Evolutionary conservation across 2,888 invertebrate species (phyloP), one percentile per base, ranked within the genome.

Genomic region (Tupiocoris notatus): DNA sequence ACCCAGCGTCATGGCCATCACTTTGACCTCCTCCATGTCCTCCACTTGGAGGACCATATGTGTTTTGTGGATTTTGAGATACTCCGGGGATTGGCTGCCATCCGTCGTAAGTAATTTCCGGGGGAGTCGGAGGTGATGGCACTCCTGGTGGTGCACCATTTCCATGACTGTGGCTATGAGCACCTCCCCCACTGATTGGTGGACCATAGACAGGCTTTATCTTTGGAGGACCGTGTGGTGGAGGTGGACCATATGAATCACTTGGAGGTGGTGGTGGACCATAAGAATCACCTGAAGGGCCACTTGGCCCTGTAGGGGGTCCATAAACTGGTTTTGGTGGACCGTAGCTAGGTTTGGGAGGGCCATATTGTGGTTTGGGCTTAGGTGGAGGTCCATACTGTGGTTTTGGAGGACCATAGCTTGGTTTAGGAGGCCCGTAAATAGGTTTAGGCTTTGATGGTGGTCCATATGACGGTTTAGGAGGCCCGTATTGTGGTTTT

Each of bases 1-100:
- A 73, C 1, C 68, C 58, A 56, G 12, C 58, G 61, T 61, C 39
- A 18, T 63, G 66, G 16, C 64, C 64, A 24, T 61, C 71, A 1
- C 61, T 22, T 12, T 1, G 0, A 54, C 24, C 7, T 1, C 73
- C 73, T 1, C 63, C 62, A 21, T 64, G 59, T 0, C 61, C 20
- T 18, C 64, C 62, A 18, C 62, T 54, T 9, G 84, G 80, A 80
- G 82, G 81, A 22, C 82, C 81, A 61, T 78, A 81, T 81, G 70
- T 81, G 80, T 2, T 83, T 17, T 71, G 68, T 3, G 78, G 80
- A 17, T 68, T 78, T 1, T 78, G 79, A 16, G 81, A 79, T 0
- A 91, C 88, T 0, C 92, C 92, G 7, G 92, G 90, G 77, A 94
- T 93, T 20, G 94, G 94, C 82, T 90, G 92, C 94, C 94, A 94